Evolutionary conservation across 1,140 invertebrate species (phyloP), one percentile per base, ranked within the genome.

Genomic region (Pomacea maculata): DNA sequence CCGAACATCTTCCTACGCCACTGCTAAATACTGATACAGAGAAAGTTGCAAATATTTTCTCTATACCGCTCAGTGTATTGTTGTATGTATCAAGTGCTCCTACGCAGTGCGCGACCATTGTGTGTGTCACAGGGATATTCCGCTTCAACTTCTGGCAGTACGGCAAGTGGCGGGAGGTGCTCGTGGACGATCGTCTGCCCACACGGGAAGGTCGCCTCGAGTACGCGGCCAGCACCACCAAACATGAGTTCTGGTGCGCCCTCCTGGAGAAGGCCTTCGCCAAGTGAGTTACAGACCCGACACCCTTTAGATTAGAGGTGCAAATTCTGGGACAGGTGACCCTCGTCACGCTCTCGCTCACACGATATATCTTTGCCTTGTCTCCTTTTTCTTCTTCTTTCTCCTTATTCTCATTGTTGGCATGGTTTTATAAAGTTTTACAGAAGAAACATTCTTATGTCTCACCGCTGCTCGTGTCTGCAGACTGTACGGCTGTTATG

Each of bases 231-330:
- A 94, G 72, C 74, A 92, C 93, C 6, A 72, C 82, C 61, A 92
- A 93, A 0, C 93, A 94, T 19, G 94, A 95, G 87, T 96, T 96
- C 89, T 96, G 95, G 95, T 93, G 93, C 19, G 93, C 95, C 9
- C 89, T 96, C 9, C 88, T 96, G 21, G 95, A 96, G 90, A 96
- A 96, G 91, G 95, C 95, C 25, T 96, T 95, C 90, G 95, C 95
- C 65, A 96, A 96, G 94, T 95, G 92, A 82, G 83, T 57, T 5
- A 34, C 19, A 17, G 61, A 29, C 34, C 21, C 0, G 12, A n/a
- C 12, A 21, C 11, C 2, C 29, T 17, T n/a, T n/a, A 34, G 67
- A 15, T 70, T 70, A 14, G 21, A 9, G 12, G 10, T 17, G 12
- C 2, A 34, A 70, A 2, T 11, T 1, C 21, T n/a, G 21, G 29